Conservation (phyloP, 2,113 vertebrate genomes). For the Hipposideros armiger region DNA sequence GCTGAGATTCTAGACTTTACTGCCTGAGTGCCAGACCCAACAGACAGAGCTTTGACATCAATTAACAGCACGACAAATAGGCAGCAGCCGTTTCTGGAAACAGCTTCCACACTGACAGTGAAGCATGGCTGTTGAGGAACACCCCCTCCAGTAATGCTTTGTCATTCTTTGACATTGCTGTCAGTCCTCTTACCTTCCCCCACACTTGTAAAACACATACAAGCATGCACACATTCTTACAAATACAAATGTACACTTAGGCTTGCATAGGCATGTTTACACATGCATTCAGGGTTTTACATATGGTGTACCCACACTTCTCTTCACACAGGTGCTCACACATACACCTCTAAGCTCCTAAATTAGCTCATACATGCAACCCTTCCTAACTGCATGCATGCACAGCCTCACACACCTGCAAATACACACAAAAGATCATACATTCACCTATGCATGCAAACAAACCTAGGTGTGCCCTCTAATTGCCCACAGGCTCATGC, state of each 20-base stretch:
- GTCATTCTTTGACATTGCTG: not conserved
- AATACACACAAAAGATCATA: not conserved
- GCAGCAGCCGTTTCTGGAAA: conserved; percentile 27
- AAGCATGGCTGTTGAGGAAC: not conserved
- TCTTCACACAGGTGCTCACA: no score
- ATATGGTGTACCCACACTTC: fast-evolving
- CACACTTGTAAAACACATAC: not conserved
- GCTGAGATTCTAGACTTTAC: not conserved
- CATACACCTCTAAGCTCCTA: not conserved
- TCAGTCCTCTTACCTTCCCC: not conserved
- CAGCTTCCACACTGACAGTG: not conserved
- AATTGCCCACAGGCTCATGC: not conserved
- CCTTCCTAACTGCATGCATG: not conserved
- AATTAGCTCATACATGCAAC: not conserved
- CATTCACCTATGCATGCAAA: not conserved
- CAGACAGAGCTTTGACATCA: conserved; percentile 54
- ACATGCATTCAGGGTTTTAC: not conserved
- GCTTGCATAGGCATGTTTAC: not conserved
- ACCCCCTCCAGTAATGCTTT: not conserved
- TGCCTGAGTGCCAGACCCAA: not conserved
- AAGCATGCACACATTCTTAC: not conserved
- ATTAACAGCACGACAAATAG: conserved; percentile 57
- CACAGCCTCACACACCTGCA: not conserved
- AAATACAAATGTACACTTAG: not conserved
- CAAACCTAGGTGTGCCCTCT: fast-evolving